phyloP scores from a whole-genome alignment of 1,140 invertebrate species.

The Drosophila hydei region DNA sequence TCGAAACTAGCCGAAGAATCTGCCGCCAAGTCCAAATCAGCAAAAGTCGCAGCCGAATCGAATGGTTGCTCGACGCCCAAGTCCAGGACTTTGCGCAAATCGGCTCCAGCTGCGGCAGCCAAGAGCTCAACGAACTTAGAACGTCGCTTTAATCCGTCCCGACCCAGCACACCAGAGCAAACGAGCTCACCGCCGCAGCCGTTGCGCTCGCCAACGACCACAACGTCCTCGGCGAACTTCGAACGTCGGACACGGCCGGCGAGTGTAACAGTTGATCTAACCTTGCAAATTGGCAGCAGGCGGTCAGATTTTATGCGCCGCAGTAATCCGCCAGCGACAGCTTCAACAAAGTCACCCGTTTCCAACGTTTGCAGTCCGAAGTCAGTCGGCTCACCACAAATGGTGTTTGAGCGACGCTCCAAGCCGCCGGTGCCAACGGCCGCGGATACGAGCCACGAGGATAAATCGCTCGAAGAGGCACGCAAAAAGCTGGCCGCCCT shows the following conservation, averaged over 20 bases:
- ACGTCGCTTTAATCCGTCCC: slow-evolving; percentile 12
- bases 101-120: neutral
- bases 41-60: neutral
- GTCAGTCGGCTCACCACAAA: too few relatives aligned
- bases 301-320: slow-evolving; percentile 3
- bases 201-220: too few relatives aligned
- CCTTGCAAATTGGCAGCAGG: neutral
- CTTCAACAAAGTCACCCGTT: neutral
- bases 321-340: neutral
- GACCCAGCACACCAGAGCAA: neutral
- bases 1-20: neutral
- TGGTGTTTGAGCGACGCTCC: slow-evolving; percentile 1
- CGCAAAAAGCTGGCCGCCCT: slow-evolving; percentile 63
- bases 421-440: neutral
- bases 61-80: neutral
- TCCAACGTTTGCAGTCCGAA: neutral
- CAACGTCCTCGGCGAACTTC: neutral
- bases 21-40: neutral
- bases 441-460: neutral
- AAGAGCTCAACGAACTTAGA: neutral
- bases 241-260: neutral
- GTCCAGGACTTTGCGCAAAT: neutral
- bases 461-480: slow-evolving; percentile 48
- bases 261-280: neutral
- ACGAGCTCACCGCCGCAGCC: neutral